These are phyloP conservation scores for Yponomeuta cagnagella DNA, from an alignment of 2,888 invertebrate genomes.

Conservation along the genomic window DNA sequence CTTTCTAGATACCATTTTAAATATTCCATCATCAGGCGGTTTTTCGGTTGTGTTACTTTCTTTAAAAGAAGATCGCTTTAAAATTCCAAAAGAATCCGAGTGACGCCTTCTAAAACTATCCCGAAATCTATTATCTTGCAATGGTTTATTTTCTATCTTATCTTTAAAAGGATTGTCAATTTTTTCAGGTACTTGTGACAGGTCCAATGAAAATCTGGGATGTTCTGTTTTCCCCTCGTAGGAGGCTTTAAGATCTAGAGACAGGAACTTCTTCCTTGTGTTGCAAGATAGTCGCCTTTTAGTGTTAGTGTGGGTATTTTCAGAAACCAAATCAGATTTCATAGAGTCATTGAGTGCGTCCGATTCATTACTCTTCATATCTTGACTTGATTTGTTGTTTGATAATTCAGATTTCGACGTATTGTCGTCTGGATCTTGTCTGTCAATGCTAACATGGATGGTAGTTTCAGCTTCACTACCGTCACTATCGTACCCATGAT, in stretches of 20 bases:
- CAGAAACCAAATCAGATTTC: background rate
- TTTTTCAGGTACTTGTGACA: constrained; percentile 18
- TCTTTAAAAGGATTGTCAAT: constrained; percentile 13
- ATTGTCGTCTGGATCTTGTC: constrained; percentile 28
- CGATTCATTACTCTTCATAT: background rate
- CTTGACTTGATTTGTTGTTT: background rate
- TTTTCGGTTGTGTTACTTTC: constrained; percentile 33
- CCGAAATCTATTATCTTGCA: constrained; percentile 9
- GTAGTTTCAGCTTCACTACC: constrained; percentile 70
- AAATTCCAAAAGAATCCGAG: constrained; percentile 36
- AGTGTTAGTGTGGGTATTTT: background rate
- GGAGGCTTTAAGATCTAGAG: constrained; percentile 48
- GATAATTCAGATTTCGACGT: constrained; percentile 23
- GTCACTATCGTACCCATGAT: constrained; percentile 73
- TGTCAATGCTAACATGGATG: constrained; percentile 62
- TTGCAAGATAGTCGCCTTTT: constrained; percentile 16
- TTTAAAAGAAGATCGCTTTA: constrained; percentile 35
- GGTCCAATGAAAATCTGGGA: constrained; percentile 29
- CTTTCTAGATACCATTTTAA: constrained; percentile 22
- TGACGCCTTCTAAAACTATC: constrained; percentile 33
- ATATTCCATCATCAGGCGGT: background rate
- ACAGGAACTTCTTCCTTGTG: constrained; percentile 43
- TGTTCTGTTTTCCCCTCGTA: constrained; percentile 31
- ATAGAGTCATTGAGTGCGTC: background rate
- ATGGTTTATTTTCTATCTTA: constrained; percentile 18